A percentile compares a stretch with the other conserved stretches of the same genome.
phyloP scores from a whole-genome alignment of 2,797 vertebrate genomes.

The Acanthurus tractus region DNA sequence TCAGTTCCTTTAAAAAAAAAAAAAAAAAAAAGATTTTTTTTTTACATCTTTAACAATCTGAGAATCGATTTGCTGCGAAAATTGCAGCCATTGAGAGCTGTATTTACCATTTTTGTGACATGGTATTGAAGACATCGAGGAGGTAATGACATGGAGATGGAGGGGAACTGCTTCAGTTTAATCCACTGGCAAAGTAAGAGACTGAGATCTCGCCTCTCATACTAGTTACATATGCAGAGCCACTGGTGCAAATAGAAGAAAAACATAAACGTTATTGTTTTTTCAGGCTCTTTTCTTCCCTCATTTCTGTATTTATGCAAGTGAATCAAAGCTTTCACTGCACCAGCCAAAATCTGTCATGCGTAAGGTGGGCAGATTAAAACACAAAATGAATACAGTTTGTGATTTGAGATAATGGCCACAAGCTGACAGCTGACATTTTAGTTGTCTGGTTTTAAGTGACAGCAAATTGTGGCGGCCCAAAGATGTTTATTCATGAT shows the following conservation, averaged over 20 bases:
- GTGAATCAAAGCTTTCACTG: neutral
- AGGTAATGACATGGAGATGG: slow-evolving; percentile 36
- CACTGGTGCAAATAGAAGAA: no score
- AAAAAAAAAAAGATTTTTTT: slow-evolving; percentile 40
- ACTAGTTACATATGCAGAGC: neutral
- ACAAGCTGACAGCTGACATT: slow-evolving; percentile 23
- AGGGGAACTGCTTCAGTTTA: slow-evolving; percentile 7
- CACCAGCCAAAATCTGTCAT: neutral
- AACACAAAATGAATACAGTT: neutral
- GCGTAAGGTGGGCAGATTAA: slow-evolving; percentile 1
- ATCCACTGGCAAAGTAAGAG: slow-evolving; percentile 16
- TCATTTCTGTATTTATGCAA: neutral
- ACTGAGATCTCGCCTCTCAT: neutral
- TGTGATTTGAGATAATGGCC: slow-evolving; percentile 21
- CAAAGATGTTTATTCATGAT: slow-evolving; percentile 15
- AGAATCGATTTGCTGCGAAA: slow-evolving; percentile 50
- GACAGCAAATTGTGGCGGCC: slow-evolving; percentile 1
- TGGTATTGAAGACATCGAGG: slow-evolving; percentile 22
- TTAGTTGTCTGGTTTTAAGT: slow-evolving; percentile 21
- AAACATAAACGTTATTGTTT: neutral
- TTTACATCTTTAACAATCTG: slow-evolving; percentile 21
- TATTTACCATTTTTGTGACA: slow-evolving; percentile 36
- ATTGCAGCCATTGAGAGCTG: slow-evolving; percentile 37
- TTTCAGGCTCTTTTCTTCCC: neutral
- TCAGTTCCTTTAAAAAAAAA: slow-evolving; percentile 32